Base-by-base conservation (phyloP, 1,140 invertebrate species). In the Arion vulgaris region DNA sequence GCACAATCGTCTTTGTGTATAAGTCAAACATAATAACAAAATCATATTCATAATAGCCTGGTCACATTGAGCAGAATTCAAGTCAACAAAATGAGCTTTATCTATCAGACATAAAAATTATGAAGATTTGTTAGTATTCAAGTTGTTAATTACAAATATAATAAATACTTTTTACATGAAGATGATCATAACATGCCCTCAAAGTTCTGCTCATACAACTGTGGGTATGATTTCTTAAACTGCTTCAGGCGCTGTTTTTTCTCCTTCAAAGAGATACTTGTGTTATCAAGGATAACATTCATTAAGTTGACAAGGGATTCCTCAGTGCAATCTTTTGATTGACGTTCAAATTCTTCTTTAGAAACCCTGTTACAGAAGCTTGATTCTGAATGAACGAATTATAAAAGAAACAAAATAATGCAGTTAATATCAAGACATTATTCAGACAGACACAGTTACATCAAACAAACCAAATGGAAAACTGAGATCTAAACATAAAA, bases 211-310 rank as follows among this genome's bases (percentile, higher is more conserved):
- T 87, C 75, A 82, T 90, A 91, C 4, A 92, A 71, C 1, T 86
- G 66, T 0, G 89, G 89, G 77, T 92, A 90, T 41, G 87, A 85
- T 77, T 91, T 91, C 85, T 90, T 89, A 68, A 92, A 88, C 84
- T 91, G 89, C 86, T 92, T 92, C 0, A 93, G 86, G 80, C 89
- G 88, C 72, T 88, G 89, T 83, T 91, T 92, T 85, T 92, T 93
- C 51, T 93, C 92, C 82, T 93, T 93, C 15, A 91, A 85, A 4
- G 88, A 83, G 49, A 93, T 86, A 68, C 91, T 90, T 17, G 86
- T 86, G 85, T 93, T 89, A 75, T 91, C 88, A 5, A 93, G 85
- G 39, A 93, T 91, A 28, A 87, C 85, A 71, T 92, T 92, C 83
- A 93, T 90, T 62, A 93, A 87, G 23, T 90, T 85, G 0, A 88